Percentiles rank a stretch among this genome's conserved stretches.
phyloP scores from a whole-genome alignment of 1,140 invertebrate genomes.

The Drosophila kikkawai region DNA sequence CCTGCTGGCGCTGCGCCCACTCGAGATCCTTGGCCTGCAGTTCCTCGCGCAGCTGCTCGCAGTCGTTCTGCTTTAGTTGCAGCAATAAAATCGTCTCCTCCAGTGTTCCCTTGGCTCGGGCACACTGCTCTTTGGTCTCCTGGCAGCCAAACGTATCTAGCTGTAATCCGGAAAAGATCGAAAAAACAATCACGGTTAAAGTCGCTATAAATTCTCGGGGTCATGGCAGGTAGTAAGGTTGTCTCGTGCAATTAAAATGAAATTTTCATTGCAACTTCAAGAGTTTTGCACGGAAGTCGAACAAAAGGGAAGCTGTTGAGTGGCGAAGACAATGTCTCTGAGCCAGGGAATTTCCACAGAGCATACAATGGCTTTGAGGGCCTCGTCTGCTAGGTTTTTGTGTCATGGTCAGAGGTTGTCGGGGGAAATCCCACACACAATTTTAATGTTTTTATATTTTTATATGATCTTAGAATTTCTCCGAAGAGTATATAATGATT shows the following conservation, averaged over 20 bases:
- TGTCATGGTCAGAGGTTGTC: constrained; percentile 10
- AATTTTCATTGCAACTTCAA: constrained; percentile 32
- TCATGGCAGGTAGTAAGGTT: neutral
- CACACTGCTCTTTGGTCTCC: constrained; percentile 86
- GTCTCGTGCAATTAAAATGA: constrained; percentile 45
- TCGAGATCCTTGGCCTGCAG: constrained; percentile 85
- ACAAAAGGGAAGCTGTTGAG: constrained; percentile 39
- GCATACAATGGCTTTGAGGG: constrained; percentile 36
- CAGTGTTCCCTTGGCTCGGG: constrained; percentile 85
- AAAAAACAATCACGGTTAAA: constrained; percentile 19
- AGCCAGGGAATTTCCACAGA: constrained; percentile 37
- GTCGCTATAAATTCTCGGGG: constrained; percentile 30
- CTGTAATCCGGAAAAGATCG: constrained; percentile 84
- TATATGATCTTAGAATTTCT: constrained; percentile 4
- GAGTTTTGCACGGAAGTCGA: constrained; percentile 38
- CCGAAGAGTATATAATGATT: neutral
- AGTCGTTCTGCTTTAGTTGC: constrained; percentile 86
- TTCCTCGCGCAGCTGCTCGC: constrained; percentile 86
- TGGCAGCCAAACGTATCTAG: constrained; percentile 87
- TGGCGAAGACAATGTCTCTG: constrained; percentile 27
- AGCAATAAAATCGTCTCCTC: constrained; percentile 85
- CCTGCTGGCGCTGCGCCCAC: constrained; percentile 65
- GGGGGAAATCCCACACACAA: constrained; percentile 15
- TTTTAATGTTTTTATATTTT: neutral
- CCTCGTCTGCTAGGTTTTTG: constrained; percentile 14